These are phyloP conservation scores for Antheraea assamensis DNA, from an alignment of 2,888 invertebrate species.

Conservation along the genomic window DNA sequence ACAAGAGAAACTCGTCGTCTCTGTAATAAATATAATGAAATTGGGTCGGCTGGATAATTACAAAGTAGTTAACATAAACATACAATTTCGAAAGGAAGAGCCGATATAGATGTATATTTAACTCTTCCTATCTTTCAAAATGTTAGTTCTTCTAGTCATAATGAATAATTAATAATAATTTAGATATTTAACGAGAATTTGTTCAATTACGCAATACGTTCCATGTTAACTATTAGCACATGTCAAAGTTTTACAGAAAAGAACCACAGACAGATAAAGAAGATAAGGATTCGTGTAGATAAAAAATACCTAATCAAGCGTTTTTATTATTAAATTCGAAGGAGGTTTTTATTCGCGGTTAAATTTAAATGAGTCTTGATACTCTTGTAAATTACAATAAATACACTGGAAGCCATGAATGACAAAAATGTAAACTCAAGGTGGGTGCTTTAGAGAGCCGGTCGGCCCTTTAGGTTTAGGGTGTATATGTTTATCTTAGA, in stretches of 20 bases:
- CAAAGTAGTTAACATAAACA: constrained; percentile 1
- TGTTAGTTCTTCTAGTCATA: constrained; percentile 26
- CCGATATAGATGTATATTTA: constrained; percentile 21
- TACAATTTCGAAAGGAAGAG: constrained; percentile 22
- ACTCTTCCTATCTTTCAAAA: constrained; percentile 23
- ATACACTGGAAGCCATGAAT: neutral
- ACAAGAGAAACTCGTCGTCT: neutral
- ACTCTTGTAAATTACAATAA: neutral
- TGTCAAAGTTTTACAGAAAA: constrained; percentile 13
- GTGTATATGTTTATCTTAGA: no score
- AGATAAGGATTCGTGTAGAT: no score
- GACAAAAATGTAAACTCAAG: no score
- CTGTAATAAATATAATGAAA: neutral
- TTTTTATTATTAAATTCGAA: no score
- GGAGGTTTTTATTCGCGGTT: neutral
- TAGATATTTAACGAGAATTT: constrained; percentile 25
- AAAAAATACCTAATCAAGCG: neutral
- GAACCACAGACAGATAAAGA: neutral
- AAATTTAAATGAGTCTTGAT: neutral
- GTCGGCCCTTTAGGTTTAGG: no score
- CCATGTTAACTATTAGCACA: constrained; percentile 16
- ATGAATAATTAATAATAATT: constrained; percentile 15
- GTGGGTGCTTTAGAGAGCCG: no score
- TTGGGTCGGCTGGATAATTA: neutral
- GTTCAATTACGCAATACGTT: constrained; percentile 22